Base-by-base conservation (phyloP, 2,113 vertebrate species). In the Pseudolaguvia tuberculata region DNA sequence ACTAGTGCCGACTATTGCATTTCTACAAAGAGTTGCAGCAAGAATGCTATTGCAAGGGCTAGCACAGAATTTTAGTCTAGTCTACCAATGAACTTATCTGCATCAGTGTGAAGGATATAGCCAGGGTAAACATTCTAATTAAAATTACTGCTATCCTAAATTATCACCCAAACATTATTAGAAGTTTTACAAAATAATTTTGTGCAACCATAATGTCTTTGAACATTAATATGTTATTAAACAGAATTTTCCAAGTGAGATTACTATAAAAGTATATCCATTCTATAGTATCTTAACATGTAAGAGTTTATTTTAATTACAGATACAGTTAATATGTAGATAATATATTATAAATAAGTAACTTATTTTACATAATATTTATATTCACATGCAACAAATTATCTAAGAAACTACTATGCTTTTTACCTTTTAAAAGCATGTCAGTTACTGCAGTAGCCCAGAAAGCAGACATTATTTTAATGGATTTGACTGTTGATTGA, bases 1-100 rank as follows among this genome's bases (percentile, higher is more conserved):
- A n/a, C n/a, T n/a, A n/a, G n/a, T n/a, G n/a, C n/a, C n/a, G 31
- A 35, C 55, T 83, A 80, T 83, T 83, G 70, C 50, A 73, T 80
- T 81, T 73, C 72, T 62, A 72, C 61, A 73, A 50, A 55, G 56
- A 83, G 70, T 80, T 65, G 58, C 27, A 47, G 77, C 61, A 79
- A 78, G 63, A 75, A 66, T 47, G 39, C 73, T 57, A 75, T 80
- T 80, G 80, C 76, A 81, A 80, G 80, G 81, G 31, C 35, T 56
- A 75, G 70, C 61, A 80, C 25, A 66, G 45, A 21, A 69, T 74
- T 75, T 80, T 66, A 80, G 73, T 72, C 67, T 57, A 73, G 70
- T 78, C 76, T 39, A 56, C 14, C 21, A 35, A 35, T 35, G 31
- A 35, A 35, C 31, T 21, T 23, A 70, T 5, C 35, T 56, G 7